Base-by-base conservation (phyloP, 92 coral and sea anemone species). In the Isaurus tuberculatus region DNA sequence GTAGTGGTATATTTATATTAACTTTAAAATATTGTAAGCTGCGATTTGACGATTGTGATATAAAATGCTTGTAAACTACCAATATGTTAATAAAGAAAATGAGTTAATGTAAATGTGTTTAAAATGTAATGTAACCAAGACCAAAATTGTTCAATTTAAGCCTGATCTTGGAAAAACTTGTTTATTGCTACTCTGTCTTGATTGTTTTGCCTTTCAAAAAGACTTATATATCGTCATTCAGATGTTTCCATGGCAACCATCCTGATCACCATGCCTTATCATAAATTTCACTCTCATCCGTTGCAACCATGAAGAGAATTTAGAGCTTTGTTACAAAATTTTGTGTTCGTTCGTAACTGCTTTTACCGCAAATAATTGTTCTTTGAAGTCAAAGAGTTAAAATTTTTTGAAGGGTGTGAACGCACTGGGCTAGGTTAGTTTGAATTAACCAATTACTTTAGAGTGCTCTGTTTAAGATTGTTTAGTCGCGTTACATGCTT, bases 191-290 rank as follows among this genome's bases (percentile, higher is more conserved):
- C 40, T 36, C 8, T 36, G 42, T 36, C 42, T 36, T 3, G 42
- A 36, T 36, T 28, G 7, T 33, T 31, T 15, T 53, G 68, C 63
- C 9, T 48, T 27, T 27, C 4, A 22, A 43, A 5, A 43, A 5
- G 28, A 19, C 34, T 57, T 42, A 22, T 22, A 31, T 33, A 13
- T 4, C 63, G 44, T n/a, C 70, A 40, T 34, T 36, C 30, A 44
- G 26, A 43, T 23, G 61, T 55, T 64, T 19, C 22, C 53, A 33
- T 29, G 23, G 82, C 33, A 77, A 77, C 70, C 82, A 60, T 34
- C 82, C 82, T 77, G 49, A 29, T 10, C 82, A 77, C 82, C 82
- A 58, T 77, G 82, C 55, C 70, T 57, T 53, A 33, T 57, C 82
- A 70, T 57, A 32, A 49, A 33, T 74, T 74, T 32, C 69, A 58